phyloP scores from a whole-genome alignment of 1,140 invertebrate species.

The Planococcus citri region DNA sequence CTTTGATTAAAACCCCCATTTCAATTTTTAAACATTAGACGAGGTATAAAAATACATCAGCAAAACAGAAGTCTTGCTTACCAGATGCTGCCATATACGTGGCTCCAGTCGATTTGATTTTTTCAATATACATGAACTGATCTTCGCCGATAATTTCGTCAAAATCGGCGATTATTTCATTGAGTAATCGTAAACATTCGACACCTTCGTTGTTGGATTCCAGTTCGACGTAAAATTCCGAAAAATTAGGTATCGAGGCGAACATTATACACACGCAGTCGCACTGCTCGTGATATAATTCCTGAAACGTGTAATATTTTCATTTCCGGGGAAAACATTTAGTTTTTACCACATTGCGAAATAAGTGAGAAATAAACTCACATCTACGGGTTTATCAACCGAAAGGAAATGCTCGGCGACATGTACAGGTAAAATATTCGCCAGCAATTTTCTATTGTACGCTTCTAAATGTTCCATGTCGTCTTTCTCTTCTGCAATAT shows the following conservation, averaged over 20 bases:
- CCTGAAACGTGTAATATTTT: slow-evolving; percentile 40
- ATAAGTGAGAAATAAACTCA: slow-evolving; percentile 38
- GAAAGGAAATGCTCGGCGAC: slow-evolving; percentile 87
- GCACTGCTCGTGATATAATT: slow-evolving; percentile 91
- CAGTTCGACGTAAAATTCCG: slow-evolving; percentile 89
- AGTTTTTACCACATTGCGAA: too few relatives aligned
- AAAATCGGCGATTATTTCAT: slow-evolving; percentile 95
- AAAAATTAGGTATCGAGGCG: slow-evolving; percentile 93
- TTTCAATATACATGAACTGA: slow-evolving; percentile 82
- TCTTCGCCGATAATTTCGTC: slow-evolving; percentile 80
- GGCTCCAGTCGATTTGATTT: slow-evolving; percentile 92
- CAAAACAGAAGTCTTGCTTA: slow-evolving; percentile 33
- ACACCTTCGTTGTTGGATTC: slow-evolving; percentile 91
- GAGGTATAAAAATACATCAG: too few relatives aligned
- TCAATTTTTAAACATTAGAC: too few relatives aligned
- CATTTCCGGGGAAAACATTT: neutral
- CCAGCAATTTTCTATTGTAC: slow-evolving; percentile 81
- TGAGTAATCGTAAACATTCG: slow-evolving; percentile 82
- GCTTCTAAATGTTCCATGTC: slow-evolving; percentile 90
- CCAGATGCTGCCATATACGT: slow-evolving; percentile 94
- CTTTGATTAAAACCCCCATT: too few relatives aligned
- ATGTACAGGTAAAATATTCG: slow-evolving; percentile 88
- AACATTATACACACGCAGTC: slow-evolving; percentile 90
- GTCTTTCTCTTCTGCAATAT: slow-evolving; percentile 69
- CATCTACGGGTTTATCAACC: slow-evolving; percentile 64